Evolutionary conservation across 1,140 invertebrate genomes (phyloP).

Genomic region (Zaprionus gabonicus): DNA sequence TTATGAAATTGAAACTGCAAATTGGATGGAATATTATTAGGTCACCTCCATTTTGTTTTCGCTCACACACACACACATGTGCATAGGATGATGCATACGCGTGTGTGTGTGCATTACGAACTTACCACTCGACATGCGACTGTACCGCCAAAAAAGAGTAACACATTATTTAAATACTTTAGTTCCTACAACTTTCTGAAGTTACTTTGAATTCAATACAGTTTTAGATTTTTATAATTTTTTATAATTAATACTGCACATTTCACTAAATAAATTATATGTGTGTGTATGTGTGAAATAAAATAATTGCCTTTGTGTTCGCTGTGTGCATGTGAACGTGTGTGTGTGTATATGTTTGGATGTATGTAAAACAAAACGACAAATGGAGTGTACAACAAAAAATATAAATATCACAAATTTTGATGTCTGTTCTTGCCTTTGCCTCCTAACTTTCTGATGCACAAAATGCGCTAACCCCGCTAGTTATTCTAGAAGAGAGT

Average conservation of each 20-base stretch:
- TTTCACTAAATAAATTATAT: constrained; percentile 8
- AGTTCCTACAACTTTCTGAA: not conserved
- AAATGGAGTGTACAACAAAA: constrained; percentile 11
- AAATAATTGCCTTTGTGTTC: not conserved
- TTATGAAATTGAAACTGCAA: constrained; percentile 33
- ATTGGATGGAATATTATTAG: constrained; percentile 37
- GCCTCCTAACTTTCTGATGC: constrained; percentile 37
- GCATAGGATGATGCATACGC: constrained; percentile 11
- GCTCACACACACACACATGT: constrained; percentile 14
- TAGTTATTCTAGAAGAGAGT: constrained; percentile 17
- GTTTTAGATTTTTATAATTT: not conserved
- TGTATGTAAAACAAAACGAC: constrained; percentile 11
- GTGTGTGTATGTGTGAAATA: not conserved
- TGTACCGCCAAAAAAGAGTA: constrained; percentile 38
- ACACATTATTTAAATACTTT: not conserved
- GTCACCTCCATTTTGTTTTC: constrained; percentile 59
- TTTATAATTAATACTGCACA: not conserved
- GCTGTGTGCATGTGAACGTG: not conserved
- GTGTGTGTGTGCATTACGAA: constrained; percentile 23
- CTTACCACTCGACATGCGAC: constrained; percentile 40
- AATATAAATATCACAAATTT: constrained; percentile 14
- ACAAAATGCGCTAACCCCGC: not conserved
- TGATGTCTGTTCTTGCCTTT: constrained; percentile 40
- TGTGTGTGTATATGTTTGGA: constrained; percentile 3
- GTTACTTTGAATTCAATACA: not conserved